A percentile compares a stretch with the other conserved stretches of the same genome.
Conservation (phyloP, 2,113 vertebrate species). For the Cyprinus carpio region DNA sequence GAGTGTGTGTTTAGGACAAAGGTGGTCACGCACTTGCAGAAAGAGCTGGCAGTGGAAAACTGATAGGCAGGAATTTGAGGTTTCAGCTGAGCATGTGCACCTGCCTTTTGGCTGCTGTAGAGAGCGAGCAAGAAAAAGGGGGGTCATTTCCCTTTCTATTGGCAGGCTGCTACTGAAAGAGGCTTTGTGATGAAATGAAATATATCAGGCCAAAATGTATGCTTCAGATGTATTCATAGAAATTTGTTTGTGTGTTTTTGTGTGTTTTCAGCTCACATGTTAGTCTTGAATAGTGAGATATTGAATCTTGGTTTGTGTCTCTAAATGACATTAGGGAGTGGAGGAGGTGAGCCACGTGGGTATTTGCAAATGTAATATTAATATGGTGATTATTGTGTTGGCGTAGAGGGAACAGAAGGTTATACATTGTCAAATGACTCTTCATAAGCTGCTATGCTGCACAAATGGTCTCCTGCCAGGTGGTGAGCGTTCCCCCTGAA, state of each 20-base stretch:
- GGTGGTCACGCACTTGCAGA: constrained; percentile 36
- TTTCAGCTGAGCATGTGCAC: constrained; percentile 53
- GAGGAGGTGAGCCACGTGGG: not conserved
- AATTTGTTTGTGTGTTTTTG: constrained; percentile 3
- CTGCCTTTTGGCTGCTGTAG: constrained; percentile 54
- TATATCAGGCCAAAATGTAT: not conserved
- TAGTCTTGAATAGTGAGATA: not conserved
- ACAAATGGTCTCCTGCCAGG: constrained; percentile 20
- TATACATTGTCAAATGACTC: constrained; percentile 42
- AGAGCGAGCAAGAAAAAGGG: constrained; percentile 23
- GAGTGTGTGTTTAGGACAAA: constrained; percentile 14
- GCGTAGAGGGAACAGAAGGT: constrained; percentile 5
- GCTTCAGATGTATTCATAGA: not conserved
- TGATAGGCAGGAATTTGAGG: constrained; percentile 51
- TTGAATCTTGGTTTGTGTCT: not conserved
- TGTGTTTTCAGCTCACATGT: not conserved
- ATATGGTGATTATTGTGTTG: constrained; percentile 48
- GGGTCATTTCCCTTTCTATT: constrained; percentile 59
- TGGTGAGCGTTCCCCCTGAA: not conserved
- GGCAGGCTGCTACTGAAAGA: constrained; percentile 53
- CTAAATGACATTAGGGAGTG: not conserved
- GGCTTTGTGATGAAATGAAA: constrained; percentile 51
- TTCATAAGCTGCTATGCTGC: constrained; percentile 7
- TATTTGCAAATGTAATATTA: constrained; percentile 39
- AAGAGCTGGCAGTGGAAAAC: constrained; percentile 59